Percentiles rank a stretch among this genome's conserved stretches.
These are phyloP conservation scores for Cotesia typhae DNA, from an alignment of 1,140 invertebrate species.

Conservation along the genomic window DNA sequence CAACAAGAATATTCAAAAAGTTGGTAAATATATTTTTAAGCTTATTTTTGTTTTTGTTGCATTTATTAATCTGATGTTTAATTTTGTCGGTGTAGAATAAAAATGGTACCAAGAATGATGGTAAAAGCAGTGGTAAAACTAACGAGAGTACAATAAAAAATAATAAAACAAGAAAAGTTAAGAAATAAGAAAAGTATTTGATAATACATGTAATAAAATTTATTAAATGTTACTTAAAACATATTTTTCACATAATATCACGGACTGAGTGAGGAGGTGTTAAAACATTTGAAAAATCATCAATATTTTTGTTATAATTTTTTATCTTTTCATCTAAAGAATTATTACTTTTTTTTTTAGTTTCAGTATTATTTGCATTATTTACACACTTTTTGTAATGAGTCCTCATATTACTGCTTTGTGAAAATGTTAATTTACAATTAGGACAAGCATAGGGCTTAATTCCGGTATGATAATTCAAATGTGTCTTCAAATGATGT, in stretches of 20 bases:
- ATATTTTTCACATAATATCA: conserved; percentile 3
- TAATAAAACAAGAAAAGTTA: background rate
- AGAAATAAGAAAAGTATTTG: conserved; percentile 2
- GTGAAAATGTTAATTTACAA: conserved; percentile 77
- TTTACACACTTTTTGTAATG: conserved; percentile 76
- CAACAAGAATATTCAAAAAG: background rate
- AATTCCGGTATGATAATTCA: conserved; percentile 81
- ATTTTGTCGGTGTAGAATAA: background rate
- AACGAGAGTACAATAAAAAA: background rate
- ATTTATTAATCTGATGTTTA: too few species aligned
- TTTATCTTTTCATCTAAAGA: background rate
- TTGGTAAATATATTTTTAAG: background rate
- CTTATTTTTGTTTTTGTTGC: too few species aligned
- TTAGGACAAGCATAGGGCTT: conserved; percentile 80
- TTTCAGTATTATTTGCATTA: conserved; percentile 36
- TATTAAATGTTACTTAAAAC: background rate
- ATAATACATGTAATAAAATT: background rate
- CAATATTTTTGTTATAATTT: background rate
- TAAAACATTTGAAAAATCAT: background rate
- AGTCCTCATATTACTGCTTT: conserved; percentile 82
- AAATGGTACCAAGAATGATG: background rate
- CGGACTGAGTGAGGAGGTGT: conserved; percentile 20
- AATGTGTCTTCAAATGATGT: conserved; percentile 83
- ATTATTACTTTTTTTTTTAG: background rate
- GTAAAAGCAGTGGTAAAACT: too few species aligned